Evolutionary conservation across 2,888 invertebrate genomes (phyloP).

Genomic region (Epinotia nisella): DNA sequence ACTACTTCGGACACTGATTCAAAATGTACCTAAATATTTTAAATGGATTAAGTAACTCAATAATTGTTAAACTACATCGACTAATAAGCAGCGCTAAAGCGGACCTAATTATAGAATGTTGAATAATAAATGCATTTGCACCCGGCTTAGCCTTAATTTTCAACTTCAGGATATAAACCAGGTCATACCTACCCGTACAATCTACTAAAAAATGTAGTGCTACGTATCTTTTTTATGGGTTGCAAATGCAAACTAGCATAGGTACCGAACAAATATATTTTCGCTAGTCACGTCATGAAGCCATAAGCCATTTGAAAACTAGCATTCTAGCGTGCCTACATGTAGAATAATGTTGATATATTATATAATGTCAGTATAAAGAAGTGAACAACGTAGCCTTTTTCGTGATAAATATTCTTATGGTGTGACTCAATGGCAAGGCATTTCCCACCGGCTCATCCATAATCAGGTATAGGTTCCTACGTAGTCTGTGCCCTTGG

Average conservation of each 20-base stretch:
- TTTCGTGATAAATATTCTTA: background rate
- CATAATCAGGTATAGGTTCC: too few relatives aligned
- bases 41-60: background rate
- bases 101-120: background rate
- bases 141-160: background rate
- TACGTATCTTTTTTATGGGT: conserved; percentile 38
- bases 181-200: conserved; percentile 12
- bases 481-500: too few relatives aligned
- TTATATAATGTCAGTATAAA: background rate
- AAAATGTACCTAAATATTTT: background rate
- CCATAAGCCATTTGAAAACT: conserved; percentile 30
- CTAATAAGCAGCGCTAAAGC: background rate
- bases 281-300: conserved; percentile 35
- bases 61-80: background rate
- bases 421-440: too few relatives aligned
- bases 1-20: background rate
- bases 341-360: background rate
- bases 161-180: background rate
- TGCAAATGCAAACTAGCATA: conserved; percentile 31
- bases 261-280: conserved; percentile 23
- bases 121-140: background rate
- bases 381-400: background rate
- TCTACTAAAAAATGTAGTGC: conserved; percentile 17
- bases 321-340: conserved; percentile 8
- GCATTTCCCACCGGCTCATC: background rate